Base-by-base conservation (phyloP, 1,140 invertebrate species). In the Bombus waltoni region DNA sequence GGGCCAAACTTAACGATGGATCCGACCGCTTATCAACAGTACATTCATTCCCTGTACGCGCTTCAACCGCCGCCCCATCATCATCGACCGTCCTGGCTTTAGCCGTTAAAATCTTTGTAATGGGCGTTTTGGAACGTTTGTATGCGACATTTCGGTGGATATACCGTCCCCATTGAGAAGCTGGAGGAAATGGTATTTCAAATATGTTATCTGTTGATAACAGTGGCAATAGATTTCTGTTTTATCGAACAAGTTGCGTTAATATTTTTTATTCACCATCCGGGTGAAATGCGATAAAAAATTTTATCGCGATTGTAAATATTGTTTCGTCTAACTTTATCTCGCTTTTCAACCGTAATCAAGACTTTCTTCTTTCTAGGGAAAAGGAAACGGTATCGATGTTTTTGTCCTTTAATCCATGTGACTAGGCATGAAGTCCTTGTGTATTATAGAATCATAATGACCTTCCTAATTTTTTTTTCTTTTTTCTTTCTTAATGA, bases 21-120 rank as follows among this genome's bases (percentile, higher is more conserved):
- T 84, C 94, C 94, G 22, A 89, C 94, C 11, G 94, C 93, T 57
- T 95, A 95, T 84, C 95, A 95, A 83, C 94, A 95, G 72, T 95
- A 95, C 77, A 79, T 95, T 71, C 94, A 95, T 88, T 95, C 95
- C 53, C 87, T 95, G 35, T 95, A 95, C 42, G 93, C 94, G 38
- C 89, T 95, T 66, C 94, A 93, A 80, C 91, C 92, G 28, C 91
- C 92, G 18, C 93, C 94, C 2, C 95, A 95, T 87, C 94, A 94
- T 90, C 94, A 94, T 85, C 92, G 94, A 93, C 93, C 94, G 65
- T 92, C 94, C 71, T 95, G 95, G 95, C 94, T 95, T 76, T 95
- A 95, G 94, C 93, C 90, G 78, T 65, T 91, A 87, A 81, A 71
- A 87, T 85, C 75, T 32, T 65, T 84, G 59, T 83, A 83, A 74